These are phyloP conservation scores for Cantharis rustica DNA, from an alignment of 2,888 invertebrate genomes.

Conservation along the genomic window DNA sequence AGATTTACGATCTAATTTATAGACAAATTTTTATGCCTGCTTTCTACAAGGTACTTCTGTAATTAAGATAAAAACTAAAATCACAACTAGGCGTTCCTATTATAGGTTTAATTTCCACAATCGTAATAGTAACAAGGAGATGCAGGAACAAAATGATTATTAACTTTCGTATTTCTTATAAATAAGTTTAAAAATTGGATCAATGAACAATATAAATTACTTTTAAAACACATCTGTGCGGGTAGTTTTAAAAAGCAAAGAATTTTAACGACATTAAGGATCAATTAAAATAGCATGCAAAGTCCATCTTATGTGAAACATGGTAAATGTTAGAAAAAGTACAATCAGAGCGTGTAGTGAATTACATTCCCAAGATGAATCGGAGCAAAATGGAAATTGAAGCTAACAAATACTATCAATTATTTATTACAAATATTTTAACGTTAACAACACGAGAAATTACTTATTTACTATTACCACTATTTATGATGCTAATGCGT, in stretches of 20 bases:
- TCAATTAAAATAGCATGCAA: conserved; percentile 10
- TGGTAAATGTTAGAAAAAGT: neutral
- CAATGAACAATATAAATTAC: neutral
- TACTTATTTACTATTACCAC: neutral
- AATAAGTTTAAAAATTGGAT: neutral
- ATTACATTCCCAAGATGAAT: conserved; percentile 16
- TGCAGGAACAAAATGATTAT: neutral
- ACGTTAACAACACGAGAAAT: neutral
- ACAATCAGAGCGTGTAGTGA: conserved; percentile 14
- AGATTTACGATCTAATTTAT: neutral
- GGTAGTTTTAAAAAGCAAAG: neutral
- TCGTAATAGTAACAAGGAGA: neutral
- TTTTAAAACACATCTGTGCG: neutral
- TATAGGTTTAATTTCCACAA: too few species aligned
- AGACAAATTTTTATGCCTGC: neutral
- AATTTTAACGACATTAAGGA: neutral
- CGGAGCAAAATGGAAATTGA: conserved; percentile 17
- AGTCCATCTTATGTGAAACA: neutral
- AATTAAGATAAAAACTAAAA: neutral
- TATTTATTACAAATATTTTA: neutral
- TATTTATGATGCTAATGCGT: neutral
- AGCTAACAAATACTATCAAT: conserved; percentile 3
- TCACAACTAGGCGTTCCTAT: neutral
- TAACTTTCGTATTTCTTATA: neutral
- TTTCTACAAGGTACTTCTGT: neutral